These are phyloP conservation scores for Watsonalla binaria DNA, from an alignment of 2,888 invertebrate species.

Conservation along the genomic window DNA sequence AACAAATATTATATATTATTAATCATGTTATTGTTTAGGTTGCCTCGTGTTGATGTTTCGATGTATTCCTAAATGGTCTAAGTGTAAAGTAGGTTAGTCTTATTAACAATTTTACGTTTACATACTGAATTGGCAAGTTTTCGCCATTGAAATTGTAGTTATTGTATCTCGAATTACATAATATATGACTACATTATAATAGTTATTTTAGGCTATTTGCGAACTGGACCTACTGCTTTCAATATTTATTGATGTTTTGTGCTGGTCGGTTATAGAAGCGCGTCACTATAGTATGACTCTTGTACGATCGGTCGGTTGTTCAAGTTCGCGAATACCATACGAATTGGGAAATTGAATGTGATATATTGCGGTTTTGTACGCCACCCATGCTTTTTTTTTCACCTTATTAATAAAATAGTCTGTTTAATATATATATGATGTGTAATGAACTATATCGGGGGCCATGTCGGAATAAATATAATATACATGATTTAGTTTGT, in stretches of 20 bases:
- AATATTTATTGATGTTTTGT: neutral
- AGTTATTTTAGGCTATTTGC: constrained; percentile 33
- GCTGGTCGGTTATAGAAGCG: too few relatives aligned
- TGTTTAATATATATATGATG: constrained; percentile 9
- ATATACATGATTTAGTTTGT: neutral
- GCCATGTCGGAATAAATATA: constrained; percentile 3
- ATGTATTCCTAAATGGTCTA: constrained; percentile 60
- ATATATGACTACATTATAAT: constrained; percentile 21
- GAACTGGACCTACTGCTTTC: constrained; percentile 10
- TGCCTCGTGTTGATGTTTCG: constrained; percentile 47
- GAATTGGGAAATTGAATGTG: constrained; percentile 26
- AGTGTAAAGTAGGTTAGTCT: constrained; percentile 61
- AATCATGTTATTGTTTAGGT: constrained; percentile 29
- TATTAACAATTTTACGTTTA: constrained; percentile 27
- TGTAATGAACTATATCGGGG: constrained; percentile 4
- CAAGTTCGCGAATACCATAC: constrained; percentile 13
- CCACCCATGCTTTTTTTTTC: constrained; percentile 22
- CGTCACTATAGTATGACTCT: neutral
- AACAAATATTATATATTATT: constrained; percentile 11
- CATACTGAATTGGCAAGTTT: constrained; percentile 9
- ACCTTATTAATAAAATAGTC: constrained; percentile 11
- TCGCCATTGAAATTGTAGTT: constrained; percentile 28
- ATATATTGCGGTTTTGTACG: constrained; percentile 32
- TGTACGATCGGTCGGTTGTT: neutral
- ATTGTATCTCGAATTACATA: constrained; percentile 47